Evolutionary conservation across 2,113 vertebrate genomes (phyloP), one percentile per base, ranked within the genome.

Genomic region (Addax nasomaculatus): DNA sequence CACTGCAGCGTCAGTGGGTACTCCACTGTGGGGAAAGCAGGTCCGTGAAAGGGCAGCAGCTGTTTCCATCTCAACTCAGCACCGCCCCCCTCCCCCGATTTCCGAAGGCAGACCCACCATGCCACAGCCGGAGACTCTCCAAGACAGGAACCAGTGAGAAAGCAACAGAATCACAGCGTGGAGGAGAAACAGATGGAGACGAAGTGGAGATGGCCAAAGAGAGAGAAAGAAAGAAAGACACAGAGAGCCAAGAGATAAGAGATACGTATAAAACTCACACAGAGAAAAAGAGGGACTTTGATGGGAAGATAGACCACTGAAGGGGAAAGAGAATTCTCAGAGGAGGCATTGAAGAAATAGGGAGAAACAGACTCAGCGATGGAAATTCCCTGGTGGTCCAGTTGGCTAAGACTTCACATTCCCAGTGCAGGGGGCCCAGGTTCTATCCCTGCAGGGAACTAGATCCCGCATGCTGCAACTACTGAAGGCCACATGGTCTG

Each of bases 1-100:
- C 99, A 99, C 97, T 99, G 99, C 55, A 99, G 99, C 4, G 96
- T 97, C 39, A 98, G 64, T 0, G 99, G 98, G 83, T 97, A 98
- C 88, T 29, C 70, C 16, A 93, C 98, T 98, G 93, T 0, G 10
- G 58, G 23, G 49, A 45, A 11, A 60, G 12, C 43, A 51, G n/a
- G 55, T 0, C 16, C 4, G 19, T 1, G 21, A 4, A 30, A 14
- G 10, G 16, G 67, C n/a, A 78, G 15, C 25, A 60, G 36, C 9
- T 45, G 30, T 8, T 33, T 7, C 23, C 39, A 8, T 16, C 30
- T 3, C 17, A n/a, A 39, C 53, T 36, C 78, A 21, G 45, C 36
- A 7, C 16, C 23, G 19, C 6, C 45, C 53, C 30, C 30, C 55
- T 2, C 3, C 39, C 27, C 45, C 9, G 3, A 51, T n/a, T 83